Evolutionary conservation across 1,140 invertebrate genomes (phyloP), one percentile per base, ranked within the genome.

Genomic region (Drosophila lacertosa): DNA sequence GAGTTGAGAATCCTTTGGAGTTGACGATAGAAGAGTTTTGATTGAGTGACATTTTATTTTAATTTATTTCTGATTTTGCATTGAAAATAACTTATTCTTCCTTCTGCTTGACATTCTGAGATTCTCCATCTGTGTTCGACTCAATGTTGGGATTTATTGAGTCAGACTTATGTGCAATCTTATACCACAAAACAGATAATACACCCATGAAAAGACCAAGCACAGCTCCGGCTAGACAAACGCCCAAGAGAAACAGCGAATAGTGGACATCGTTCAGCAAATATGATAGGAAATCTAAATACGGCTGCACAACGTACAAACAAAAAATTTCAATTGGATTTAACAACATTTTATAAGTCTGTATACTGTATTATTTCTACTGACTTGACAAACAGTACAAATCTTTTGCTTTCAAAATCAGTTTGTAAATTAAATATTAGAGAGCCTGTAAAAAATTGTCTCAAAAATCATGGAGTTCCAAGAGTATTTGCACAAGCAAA

Each of bases 261-360:
- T 55, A 50, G 35, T 83, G 71, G 0, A 84, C 71, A 1, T 79
- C 80, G 9, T 59, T 44, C 0, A 50, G 5, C 7, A 83, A 35
- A n/a, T 65, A 75, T 10, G n/a, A 58, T 44, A 83, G 13, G 0
- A 7, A 45, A 33, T 83, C 75, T n/a, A 83, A 58, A 2, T 84
- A 32, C 1, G 75, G 79, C 15, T 83, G 79, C 16, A 62, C 62
- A 13, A 57, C 3, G 9, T 58, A 22, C 24, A 29, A 32, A 13
- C 65, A 74, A 40, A 70, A 15, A 7, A 66, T n/a, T 63, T 83
- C 74, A 15, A 82, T 83, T 0, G 79, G 79, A 50, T 83, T 83
- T 13, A 54, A 26, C 42, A 82, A 40, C 65, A 83, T 47, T 67
- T 3, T 40, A n/a, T n/a, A n/a, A n/a, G n/a, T n/a, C n/a, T n/a